Evolutionary conservation across 1,140 invertebrate genomes (phyloP), one percentile per base, ranked within the genome.

Genomic region (Saccostrea echinata): DNA sequence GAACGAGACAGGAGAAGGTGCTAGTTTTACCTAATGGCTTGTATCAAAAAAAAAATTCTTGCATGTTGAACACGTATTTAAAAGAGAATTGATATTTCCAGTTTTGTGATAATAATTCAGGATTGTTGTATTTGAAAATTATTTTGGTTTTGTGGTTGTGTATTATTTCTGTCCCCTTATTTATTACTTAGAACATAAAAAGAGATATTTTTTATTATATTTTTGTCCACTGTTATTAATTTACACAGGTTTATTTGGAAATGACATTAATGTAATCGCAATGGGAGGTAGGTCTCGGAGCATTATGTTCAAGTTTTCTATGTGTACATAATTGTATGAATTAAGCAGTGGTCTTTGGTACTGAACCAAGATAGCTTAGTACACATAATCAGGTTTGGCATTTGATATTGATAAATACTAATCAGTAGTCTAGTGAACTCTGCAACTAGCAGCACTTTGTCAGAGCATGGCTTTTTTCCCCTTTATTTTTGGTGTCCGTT

Each of bases 1-100:
- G 87, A 87, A 68, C 55, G 88, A 90, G 33, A 18, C 57, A 2
- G 83, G 84, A 21, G 82, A 88, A 52, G 53, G 80, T 61, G 83
- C 83, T 55, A 84, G 24, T 84, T 83, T 21, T 52, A 83, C 81
- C 21, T 83, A 51, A 83, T 83, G 35, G 12, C 30, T 83, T 83
- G 24, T 21, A 16, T 83, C 52, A 16, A 51, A 4, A 8, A 52
- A 16, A 21, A 52, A 52, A 11, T 83, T 0, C 51, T 83, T 24
- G 12, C 18, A 18, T 83, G 51, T 35, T 83, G 9, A 51, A 51
- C 3, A 30, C 30, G 16, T 30, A 30, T 80, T 24, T 11, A 30
- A 80, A 24, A 8, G 11, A 30, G 4, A 18, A 1, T 80, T 18
- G 27, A 24, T 9, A 43, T 43, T 43, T 43, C 43, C 43, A 43